phyloP scores from a whole-genome alignment of 2,888 invertebrate genomes.

The Calephelis perditalis region DNA sequence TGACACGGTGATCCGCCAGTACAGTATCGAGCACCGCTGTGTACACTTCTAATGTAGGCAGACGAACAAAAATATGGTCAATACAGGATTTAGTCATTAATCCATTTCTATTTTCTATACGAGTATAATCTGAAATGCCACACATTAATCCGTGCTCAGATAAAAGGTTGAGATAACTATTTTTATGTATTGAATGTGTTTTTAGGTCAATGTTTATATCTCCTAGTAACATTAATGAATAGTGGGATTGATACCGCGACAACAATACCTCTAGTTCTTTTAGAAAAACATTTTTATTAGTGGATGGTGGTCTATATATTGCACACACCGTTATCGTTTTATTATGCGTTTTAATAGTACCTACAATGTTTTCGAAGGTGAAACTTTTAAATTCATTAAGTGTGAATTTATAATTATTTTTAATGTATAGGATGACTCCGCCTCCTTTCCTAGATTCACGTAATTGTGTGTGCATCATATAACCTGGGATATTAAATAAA shows the following conservation, averaged over 20 bases:
- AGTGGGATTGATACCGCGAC: not conserved
- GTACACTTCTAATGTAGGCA: too few species aligned
- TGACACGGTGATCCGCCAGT: too few species aligned
- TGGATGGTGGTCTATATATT: slow-evolving; percentile 23
- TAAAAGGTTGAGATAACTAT: too few species aligned
- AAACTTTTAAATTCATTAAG: not conserved
- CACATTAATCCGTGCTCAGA: too few species aligned
- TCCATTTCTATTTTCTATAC: too few species aligned
- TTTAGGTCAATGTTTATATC: slow-evolving; percentile 24
- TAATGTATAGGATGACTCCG: slow-evolving; percentile 17
- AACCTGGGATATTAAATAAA: slow-evolving; percentile 16
- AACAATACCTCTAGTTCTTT: slow-evolving; percentile 19
- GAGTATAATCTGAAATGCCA: too few species aligned
- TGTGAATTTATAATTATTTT: slow-evolving; percentile 17
- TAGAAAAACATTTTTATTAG: slow-evolving; percentile 21
- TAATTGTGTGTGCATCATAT: slow-evolving; percentile 18
- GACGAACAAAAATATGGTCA: too few species aligned
- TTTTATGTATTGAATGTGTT: too few species aligned
- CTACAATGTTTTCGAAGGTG: slow-evolving; percentile 17
- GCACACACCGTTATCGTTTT: slow-evolving; percentile 19
- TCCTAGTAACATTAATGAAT: slow-evolving; percentile 16
- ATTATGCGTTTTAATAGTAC: slow-evolving; percentile 10
- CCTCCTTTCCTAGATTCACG: slow-evolving; percentile 14
- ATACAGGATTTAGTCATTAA: too few species aligned
- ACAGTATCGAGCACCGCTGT: too few species aligned